Evolutionary conservation across 2,797 vertebrate genomes (phyloP), one percentile per base, ranked within the genome.

Genomic region (Poeciliopsis paucimaculata): DNA sequence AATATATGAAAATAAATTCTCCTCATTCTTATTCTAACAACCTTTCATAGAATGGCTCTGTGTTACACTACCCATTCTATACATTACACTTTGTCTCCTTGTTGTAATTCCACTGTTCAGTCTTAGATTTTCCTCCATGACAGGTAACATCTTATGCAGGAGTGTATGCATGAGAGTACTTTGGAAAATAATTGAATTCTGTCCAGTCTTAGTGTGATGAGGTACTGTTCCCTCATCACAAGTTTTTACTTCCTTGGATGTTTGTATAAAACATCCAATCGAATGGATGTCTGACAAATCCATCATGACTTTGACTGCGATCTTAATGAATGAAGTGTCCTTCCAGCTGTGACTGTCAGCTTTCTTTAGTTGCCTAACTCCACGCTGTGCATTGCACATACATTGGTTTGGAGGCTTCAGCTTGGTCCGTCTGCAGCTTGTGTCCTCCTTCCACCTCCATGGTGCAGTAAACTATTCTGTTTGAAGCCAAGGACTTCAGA

Each of bases 381-480:
- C 20, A 31, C 53, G 49, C 41, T 34, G 12, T 66, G 62, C 26
- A 2, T 3, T 41, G 31, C 36, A 82, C 90, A 34, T 95, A 98
- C 98, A 96, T 99, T 77, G 98, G 98, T 86, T 99, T 99, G 0
- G 98, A 99, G 31, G 98, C 98, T 89, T 99, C 98, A 0, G 98
- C 98, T 89, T 99, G 98, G 93, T 99, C 98, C 0, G 98, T 99
- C 91, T 99, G 98, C 20, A 99, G 96, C 51, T 99, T 99, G 89
- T 99, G 97, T 68, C 98, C 98, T 3, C 98, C 98, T 91, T 99
- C 98, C 0, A 99, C 98, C 86, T 99, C 98, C 98, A 99, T 99
- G 12, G 98, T 99, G 89, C 98, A 99, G 90, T 99, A 99, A 0
- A 99, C 98, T 5, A 99, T 98, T 74, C 98, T 97, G 93, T 98